phyloP scores from a whole-genome alignment of 92 coral and sea anemone species.

The Chrysogorgia sp. region DNA sequence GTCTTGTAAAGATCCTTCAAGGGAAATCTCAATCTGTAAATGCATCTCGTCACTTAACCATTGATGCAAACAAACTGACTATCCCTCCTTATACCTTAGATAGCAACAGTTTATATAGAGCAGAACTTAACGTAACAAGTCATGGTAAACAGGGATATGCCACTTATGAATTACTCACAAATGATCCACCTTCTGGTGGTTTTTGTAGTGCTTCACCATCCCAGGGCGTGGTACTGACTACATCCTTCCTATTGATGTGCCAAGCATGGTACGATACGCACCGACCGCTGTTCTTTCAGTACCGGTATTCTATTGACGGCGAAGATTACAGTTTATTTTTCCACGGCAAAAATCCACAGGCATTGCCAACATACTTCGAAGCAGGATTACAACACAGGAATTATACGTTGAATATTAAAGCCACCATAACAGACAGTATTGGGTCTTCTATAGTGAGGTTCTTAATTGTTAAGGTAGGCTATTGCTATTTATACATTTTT shows the following conservation, averaged over 20 bases:
- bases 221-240: constrained; percentile 57
- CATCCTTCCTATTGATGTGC: constrained; percentile 63
- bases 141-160: constrained; percentile 2
- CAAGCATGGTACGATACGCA: constrained; percentile 73
- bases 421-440: constrained; percentile 62
- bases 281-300: constrained; percentile 78
- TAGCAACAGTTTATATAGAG: constrained; percentile 44
- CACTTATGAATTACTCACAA: constrained; percentile 34
- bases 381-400: constrained; percentile 53
- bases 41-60: neutral
- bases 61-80: constrained; percentile 6
- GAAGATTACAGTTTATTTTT: constrained; percentile 56
- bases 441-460: constrained; percentile 54
- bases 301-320: constrained; percentile 48
- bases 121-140: constrained; percentile 23
- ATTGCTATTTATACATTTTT: no score
- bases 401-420: constrained; percentile 50
- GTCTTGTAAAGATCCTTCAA: constrained; percentile 10
- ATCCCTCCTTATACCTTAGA: constrained; percentile 38
- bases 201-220: constrained; percentile 61
- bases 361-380: constrained; percentile 55
- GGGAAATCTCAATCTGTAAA: constrained; percentile 20
- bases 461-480: constrained; percentile 61
- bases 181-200: constrained; percentile 54
- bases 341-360: constrained; percentile 59